Conservation (phyloP, 2,797 vertebrate species). For the Cephalopachus bancanus region DNA sequence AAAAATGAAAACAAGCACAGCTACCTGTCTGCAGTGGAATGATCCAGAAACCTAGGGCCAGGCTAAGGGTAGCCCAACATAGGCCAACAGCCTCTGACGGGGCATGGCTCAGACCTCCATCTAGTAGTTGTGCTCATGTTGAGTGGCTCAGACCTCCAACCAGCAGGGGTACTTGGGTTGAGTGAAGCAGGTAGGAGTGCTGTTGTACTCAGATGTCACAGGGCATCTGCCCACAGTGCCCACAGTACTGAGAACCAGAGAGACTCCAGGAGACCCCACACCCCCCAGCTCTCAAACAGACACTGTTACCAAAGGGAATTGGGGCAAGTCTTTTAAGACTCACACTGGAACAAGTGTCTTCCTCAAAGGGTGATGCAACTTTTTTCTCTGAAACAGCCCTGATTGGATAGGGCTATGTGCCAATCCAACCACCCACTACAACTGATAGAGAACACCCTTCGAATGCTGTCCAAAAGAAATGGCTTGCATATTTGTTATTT, state of each 20-base stretch:
- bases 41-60: not conserved
- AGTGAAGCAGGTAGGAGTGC: not conserved
- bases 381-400: constrained; percentile 29
- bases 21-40: not conserved
- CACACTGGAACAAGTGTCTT: not conserved
- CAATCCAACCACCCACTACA: not conserved
- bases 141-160: not conserved
- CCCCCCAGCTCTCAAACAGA: not conserved
- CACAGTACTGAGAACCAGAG: not conserved
- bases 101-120: not conserved
- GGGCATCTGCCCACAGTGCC: not conserved
- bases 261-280: not conserved
- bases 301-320: constrained; percentile 21
- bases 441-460: not conserved
- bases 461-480: constrained; percentile 4
- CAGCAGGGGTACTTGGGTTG: not conserved
- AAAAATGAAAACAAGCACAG: not conserved
- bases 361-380: constrained; percentile 32
- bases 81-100: not conserved
- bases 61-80: not conserved
- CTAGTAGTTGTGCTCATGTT: too few species aligned
- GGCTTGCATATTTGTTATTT: not conserved
- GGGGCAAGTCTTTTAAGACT: constrained; percentile 35
- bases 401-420: not conserved
- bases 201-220: not conserved